Base-by-base conservation (phyloP, 2,888 invertebrate genomes). In the Sylvicola cinctus region DNA sequence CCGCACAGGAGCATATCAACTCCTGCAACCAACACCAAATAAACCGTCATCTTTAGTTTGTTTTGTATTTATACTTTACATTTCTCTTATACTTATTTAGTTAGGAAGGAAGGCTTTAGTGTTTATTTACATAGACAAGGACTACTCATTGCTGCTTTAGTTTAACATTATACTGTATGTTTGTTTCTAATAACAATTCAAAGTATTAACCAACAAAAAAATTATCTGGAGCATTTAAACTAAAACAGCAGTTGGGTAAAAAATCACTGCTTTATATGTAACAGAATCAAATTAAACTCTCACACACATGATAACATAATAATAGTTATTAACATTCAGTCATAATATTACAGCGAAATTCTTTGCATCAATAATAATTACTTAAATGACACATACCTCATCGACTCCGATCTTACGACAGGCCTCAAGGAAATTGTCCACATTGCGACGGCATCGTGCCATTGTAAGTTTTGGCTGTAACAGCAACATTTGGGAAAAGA, bases 341-440 rank as follows among this genome's bases (percentile, higher is more conserved):
- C n/a, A n/a, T n/a, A n/a, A n/a, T n/a, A n/a, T n/a, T n/a, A n/a
- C n/a, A n/a, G n/a, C n/a, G n/a, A n/a, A n/a, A n/a, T n/a, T n/a
- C n/a, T n/a, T n/a, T n/a, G n/a, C n/a, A n/a, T n/a, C n/a, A n/a
- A n/a, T n/a, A n/a, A n/a, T n/a, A n/a, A n/a, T n/a, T n/a, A n/a
- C n/a, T n/a, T n/a, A n/a, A n/a, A n/a, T n/a, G n/a, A 38, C 33
- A 60, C 76, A 70, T 60, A 91, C 91, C 78, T 90, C 87, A 60
- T 87, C 80, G 11, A 93, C 85, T 43, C 93, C 93, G 48, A 91
- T 84, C 59, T 74, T 81, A 39, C 87, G 69, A 59, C 91, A 93
- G 15, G 91, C 91, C 50, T 90, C 88, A 45, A 93, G 61, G 52
- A 93, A 93, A 61, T 91, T 91, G 54, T 93, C 91, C 17, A 93